Evolutionary conservation across 2,888 invertebrate species (phyloP).

Genomic region (Leptopterna dolabrata): DNA sequence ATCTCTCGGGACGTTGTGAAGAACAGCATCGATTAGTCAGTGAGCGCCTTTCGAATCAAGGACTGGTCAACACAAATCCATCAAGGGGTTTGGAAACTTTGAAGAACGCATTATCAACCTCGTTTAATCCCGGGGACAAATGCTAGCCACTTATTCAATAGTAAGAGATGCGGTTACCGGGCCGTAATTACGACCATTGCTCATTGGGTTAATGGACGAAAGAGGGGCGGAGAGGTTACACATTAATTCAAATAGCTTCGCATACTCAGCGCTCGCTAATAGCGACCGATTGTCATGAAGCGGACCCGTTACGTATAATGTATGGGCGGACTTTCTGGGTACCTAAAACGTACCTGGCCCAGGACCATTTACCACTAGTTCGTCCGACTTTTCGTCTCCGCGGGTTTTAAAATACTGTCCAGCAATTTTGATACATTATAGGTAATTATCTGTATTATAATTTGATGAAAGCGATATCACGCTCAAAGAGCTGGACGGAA

Average conservation of each 20-base stretch:
- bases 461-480: no score
- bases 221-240: slow-evolving; percentile 6
- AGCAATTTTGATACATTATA: no score
- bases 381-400: no score
- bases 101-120: slow-evolving; percentile 4
- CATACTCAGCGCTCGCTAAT: slow-evolving; percentile 26
- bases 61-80: slow-evolving; percentile 3
- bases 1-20: neutral
- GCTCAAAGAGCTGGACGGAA: no score
- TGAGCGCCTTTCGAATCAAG: neutral
- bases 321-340: slow-evolving; percentile 16
- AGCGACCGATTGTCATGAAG: slow-evolving; percentile 40
- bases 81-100: slow-evolving; percentile 15
- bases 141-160: slow-evolving; percentile 50
- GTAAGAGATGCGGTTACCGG: slow-evolving; percentile 41
- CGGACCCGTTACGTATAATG: neutral
- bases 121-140: slow-evolving; percentile 38
- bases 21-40: neutral
- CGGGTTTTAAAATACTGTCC: no score
- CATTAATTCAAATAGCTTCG: slow-evolving; percentile 43
- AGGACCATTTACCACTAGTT: neutral
- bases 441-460: no score
- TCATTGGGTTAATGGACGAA: slow-evolving; percentile 25
- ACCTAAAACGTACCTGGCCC: slow-evolving; percentile 23
- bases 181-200: slow-evolving; percentile 45